These are phyloP conservation scores for Sebastolobus alascanus DNA, from an alignment of 2,797 vertebrate genomes.

Conservation along the genomic window DNA sequence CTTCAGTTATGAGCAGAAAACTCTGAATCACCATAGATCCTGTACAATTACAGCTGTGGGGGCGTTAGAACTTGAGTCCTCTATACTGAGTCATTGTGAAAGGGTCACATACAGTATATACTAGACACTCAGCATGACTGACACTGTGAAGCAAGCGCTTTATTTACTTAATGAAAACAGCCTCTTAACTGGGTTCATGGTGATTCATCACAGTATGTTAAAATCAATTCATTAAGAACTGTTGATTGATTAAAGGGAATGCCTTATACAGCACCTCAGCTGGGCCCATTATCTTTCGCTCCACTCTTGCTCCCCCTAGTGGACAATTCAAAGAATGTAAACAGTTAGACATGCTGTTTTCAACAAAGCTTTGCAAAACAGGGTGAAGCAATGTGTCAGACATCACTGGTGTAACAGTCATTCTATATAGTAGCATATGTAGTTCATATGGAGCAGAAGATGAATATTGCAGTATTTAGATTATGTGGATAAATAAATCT, in stretches of 20 bases:
- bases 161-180: slow-evolving; percentile 38
- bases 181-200: slow-evolving; percentile 42
- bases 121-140: slow-evolving; percentile 4
- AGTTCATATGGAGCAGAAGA: neutral
- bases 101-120: slow-evolving; percentile 3
- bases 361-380: neutral
- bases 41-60: slow-evolving; percentile 9
- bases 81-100: slow-evolving; percentile 27
- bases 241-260: slow-evolving; percentile 51
- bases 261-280: slow-evolving; percentile 4
- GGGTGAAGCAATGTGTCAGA: neutral
- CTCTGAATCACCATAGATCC: slow-evolving; percentile 22
- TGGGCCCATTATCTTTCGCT: slow-evolving; percentile 55
- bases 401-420: neutral
- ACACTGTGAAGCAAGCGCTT: slow-evolving; percentile 9
- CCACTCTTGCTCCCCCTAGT: slow-evolving; percentile 79
- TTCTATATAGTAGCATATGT: too few relatives aligned
- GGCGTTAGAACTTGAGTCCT: slow-evolving; percentile 25
- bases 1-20: slow-evolving; percentile 34
- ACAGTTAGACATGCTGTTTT: neutral
- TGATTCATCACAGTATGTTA: slow-evolving; percentile 41
- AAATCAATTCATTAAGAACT: slow-evolving; percentile 53
- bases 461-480: neutral
- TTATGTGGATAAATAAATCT: too few relatives aligned
- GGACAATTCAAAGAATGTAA: slow-evolving; percentile 42